Percentiles rank a stretch among this genome's conserved stretches.
Conservation (phyloP, 2,888 invertebrate species). For the Xestia rhomboidea region DNA sequence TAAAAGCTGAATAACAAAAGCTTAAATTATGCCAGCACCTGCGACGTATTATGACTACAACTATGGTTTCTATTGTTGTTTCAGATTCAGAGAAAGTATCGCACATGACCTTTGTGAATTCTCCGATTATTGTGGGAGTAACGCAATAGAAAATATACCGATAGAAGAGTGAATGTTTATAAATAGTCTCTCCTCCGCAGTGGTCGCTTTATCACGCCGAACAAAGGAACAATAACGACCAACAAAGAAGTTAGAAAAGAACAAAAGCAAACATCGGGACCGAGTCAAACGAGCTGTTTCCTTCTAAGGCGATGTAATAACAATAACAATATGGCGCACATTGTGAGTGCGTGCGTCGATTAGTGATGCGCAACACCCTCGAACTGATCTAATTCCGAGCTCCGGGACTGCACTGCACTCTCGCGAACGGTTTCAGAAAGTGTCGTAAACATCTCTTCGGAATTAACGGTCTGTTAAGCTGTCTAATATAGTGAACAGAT, state of each 20-base stretch:
- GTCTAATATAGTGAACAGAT: slow-evolving; percentile 68
- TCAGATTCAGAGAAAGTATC: slow-evolving; percentile 45
- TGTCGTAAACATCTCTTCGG: slow-evolving; percentile 72
- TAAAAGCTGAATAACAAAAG: slow-evolving; percentile 71
- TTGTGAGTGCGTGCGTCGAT: slow-evolving; percentile 76
- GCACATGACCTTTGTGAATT: slow-evolving; percentile 62
- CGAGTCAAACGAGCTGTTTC: slow-evolving; percentile 83
- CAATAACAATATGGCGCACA: slow-evolving; percentile 84
- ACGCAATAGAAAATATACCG: slow-evolving; percentile 75
- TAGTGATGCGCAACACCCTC: slow-evolving; percentile 74
- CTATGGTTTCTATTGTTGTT: slow-evolving; percentile 33
- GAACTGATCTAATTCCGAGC: slow-evolving; percentile 77
- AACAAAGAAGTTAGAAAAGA: slow-evolving; percentile 87
- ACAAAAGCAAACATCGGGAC: slow-evolving; percentile 84
- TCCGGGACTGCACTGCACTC: slow-evolving; percentile 53
- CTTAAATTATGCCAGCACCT: slow-evolving; percentile 70
- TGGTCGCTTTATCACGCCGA: slow-evolving; percentile 80
- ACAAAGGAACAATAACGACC: slow-evolving; percentile 86
- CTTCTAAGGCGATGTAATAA: slow-evolving; percentile 82
- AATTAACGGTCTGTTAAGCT: slow-evolving; percentile 74
- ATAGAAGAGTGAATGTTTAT: slow-evolving; percentile 83
- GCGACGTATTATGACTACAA: slow-evolving; percentile 42
- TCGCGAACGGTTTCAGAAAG: slow-evolving; percentile 70
- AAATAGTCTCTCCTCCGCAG: slow-evolving; percentile 78
- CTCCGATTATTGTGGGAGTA: slow-evolving; percentile 69